phyloP scores from a whole-genome alignment of 1,140 invertebrate genomes.

The Globodera ellingtonae region DNA sequence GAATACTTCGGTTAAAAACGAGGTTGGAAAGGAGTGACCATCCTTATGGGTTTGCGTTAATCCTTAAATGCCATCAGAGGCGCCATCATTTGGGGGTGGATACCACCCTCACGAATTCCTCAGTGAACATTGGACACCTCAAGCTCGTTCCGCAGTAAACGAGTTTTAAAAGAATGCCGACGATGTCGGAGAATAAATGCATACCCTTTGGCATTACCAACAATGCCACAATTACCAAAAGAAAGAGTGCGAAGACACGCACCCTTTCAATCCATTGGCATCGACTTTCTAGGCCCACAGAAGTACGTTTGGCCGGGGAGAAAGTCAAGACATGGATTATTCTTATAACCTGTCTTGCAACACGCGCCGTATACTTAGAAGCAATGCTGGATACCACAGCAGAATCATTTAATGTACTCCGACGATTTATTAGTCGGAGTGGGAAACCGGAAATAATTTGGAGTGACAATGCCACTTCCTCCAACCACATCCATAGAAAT shows the following conservation, averaged over 20 bases:
- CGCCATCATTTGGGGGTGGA: constrained; percentile 14
- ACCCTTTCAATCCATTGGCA: constrained; percentile 18
- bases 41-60: not conserved
- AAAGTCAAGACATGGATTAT: not conserved
- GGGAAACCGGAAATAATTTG: not conserved
- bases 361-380: not conserved
- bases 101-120: constrained; percentile 22
- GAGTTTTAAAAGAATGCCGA: not conserved
- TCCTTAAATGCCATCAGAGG: constrained; percentile 2
- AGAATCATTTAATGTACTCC: constrained; percentile 13
- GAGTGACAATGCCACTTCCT: constrained; percentile 6
- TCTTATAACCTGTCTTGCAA: not conserved
- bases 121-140: constrained; percentile 15
- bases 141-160: constrained; percentile 17
- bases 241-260: not conserved
- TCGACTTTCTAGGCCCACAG: constrained; percentile 24
- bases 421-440: constrained; percentile 2
- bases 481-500: not conserved
- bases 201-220: constrained; percentile 12
- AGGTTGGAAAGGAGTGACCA: too few species aligned
- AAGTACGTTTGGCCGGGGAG: not conserved
- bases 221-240: constrained; percentile 10
- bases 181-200: constrained; percentile 14
- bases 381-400: not conserved
- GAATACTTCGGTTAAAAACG: too few species aligned